Base-by-base conservation (phyloP, 64 coral and sea anemone genomes). In the Hydrozoanthus tunicans region DNA sequence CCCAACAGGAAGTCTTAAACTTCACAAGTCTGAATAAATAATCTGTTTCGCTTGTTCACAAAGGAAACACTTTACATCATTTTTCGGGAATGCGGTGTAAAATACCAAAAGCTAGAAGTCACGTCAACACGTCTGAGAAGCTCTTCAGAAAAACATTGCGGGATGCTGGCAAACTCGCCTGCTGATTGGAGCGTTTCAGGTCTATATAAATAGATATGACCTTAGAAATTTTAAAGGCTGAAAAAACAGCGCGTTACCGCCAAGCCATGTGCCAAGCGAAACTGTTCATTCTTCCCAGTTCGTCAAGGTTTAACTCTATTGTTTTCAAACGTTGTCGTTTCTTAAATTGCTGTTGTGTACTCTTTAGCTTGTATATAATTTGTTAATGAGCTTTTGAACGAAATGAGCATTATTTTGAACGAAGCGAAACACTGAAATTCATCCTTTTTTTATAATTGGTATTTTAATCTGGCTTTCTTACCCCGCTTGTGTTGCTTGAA, bases 401-500 rank as follows among this genome's bases (percentile, higher is more conserved):
- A 81, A 63, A 13, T 63, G 32, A 43, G 32, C 32, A 43, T 43
- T 43, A 6, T 32, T 52, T 0, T 43, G 1, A 74, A 51, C 13
- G 71, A 27, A 11, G 26, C 6, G 8, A 51, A 51, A 74, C 9
- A 76, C 10, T 76, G 43, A 53, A 76, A 76, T 43, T 6, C 5
- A 9, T 51, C n/a, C 32, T 71, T 76, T 11, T 10, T 76, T 51
- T 76, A 5, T 66, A 13, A 66, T 15, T 15, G 4, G 4, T 13
- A 66, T 13, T 9, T 66, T 66, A 14, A 66, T 81, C 26, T 25
- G 58, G 6, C 6, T 17, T n/a, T 11, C 84, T 88, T 88, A 88
- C 84, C 84, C 74, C 84, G 84, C 56, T 88, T 88, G 6, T 73
- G 70, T 11, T 88, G 67, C 10, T 5, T 61, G 84, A 73, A 88